Conservation (phyloP, 2,888 invertebrate genomes). For the Pammene aurita region DNA sequence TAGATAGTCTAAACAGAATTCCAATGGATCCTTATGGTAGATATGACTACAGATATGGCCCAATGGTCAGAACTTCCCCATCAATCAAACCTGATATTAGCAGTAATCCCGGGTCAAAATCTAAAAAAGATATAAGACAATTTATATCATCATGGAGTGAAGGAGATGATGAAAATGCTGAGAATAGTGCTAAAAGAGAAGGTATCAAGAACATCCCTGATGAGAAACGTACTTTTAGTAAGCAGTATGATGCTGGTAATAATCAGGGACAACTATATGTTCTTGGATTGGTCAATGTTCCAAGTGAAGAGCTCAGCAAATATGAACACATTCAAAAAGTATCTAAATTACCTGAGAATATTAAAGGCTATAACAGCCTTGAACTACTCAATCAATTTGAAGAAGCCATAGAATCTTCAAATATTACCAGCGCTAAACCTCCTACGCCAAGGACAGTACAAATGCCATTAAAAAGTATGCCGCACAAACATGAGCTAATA, state of each 20-base stretch:
- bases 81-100: conserved; percentile 54
- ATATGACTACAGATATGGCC: conserved; percentile 65
- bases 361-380: conserved; percentile 77
- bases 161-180: conserved; percentile 73
- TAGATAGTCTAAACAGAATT: conserved; percentile 63
- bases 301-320: conserved; percentile 76
- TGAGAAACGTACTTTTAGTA: conserved; percentile 52
- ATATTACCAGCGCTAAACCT: conserved; percentile 53
- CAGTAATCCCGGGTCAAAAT: conserved; percentile 53
- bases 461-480: conserved; percentile 49
- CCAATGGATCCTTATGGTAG: conserved; percentile 65
- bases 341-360: conserved; percentile 79
- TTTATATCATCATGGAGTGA: conserved; percentile 82
- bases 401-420: conserved; percentile 74
- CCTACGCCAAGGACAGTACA: conserved; percentile 54
- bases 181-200: conserved; percentile 59
- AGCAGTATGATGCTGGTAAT: conserved; percentile 54
- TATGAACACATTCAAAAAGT: conserved; percentile 81
- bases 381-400: conserved; percentile 78
- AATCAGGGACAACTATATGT: conserved; percentile 78
- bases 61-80: conserved; percentile 53
- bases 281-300: conserved; percentile 75
- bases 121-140: conserved; percentile 74
- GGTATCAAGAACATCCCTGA: conserved; percentile 51
- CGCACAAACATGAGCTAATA: conserved; percentile 50